Conservation (phyloP, 2,888 invertebrate genomes). For the Lysandra bellargus region DNA sequence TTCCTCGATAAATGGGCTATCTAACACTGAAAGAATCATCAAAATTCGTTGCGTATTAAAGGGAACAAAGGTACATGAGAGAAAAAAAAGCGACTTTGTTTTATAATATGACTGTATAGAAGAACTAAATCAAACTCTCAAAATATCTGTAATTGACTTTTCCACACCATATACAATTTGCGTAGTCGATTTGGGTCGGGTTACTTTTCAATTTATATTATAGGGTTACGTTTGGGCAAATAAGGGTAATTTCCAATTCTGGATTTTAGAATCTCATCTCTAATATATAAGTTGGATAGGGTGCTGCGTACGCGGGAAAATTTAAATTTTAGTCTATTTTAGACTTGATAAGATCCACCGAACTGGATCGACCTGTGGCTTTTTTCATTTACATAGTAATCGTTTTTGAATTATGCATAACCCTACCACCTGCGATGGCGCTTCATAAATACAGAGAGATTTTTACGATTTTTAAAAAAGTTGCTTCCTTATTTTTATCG, state of each 20-base stretch:
- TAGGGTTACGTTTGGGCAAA: not conserved
- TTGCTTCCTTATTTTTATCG: not conserved
- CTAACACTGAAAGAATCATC: too few species aligned
- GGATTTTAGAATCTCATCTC: not conserved
- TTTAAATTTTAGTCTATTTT: not conserved
- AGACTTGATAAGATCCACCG: not conserved
- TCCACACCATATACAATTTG: not conserved
- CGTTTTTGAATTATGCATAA: slow-evolving; percentile 58
- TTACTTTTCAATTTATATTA: not conserved
- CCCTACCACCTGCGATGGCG: not conserved
- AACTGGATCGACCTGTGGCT: slow-evolving; percentile 16
- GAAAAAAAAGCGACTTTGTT: too few species aligned
- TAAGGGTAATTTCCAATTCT: too few species aligned
- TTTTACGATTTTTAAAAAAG: not conserved
- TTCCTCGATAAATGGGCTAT: too few species aligned
- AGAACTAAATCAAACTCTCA: too few species aligned
- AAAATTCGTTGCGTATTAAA: too few species aligned
- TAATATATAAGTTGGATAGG: not conserved
- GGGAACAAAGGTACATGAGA: too few species aligned
- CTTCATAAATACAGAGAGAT: slow-evolving; percentile 16
- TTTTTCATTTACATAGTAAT: slow-evolving; percentile 60
- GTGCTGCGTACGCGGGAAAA: not conserved
- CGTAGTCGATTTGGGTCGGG: not conserved
- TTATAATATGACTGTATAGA: too few species aligned
- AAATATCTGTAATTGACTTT: too few species aligned